Evolutionary conservation across 2,888 invertebrate species (phyloP).

Genomic region (Lochmaea crataegi): DNA sequence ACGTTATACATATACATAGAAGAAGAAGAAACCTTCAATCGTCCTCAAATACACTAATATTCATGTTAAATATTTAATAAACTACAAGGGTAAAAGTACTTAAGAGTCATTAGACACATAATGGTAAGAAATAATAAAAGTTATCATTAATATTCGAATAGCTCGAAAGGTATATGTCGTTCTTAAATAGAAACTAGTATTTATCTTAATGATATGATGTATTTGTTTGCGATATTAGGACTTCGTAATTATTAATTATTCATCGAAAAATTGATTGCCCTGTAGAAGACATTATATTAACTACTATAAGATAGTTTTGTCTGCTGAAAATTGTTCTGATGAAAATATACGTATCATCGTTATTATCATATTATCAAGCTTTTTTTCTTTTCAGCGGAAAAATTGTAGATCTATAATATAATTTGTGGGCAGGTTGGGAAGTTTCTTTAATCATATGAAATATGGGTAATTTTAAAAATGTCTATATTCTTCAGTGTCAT

Average conservation of each 20-base stretch:
- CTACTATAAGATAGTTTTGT: conserved; percentile 5
- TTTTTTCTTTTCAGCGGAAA: no score
- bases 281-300: conserved; percentile 37
- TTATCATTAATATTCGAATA: conserved; percentile 36
- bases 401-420: no score
- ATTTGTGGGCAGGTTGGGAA: no score
- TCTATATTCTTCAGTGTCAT: no score
- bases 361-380: no score
- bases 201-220: conserved; percentile 48
- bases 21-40: conserved; percentile 11
- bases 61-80: conserved; percentile 26
- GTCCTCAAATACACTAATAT: conserved; percentile 28
- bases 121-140: conserved; percentile 38
- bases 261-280: conserved; percentile 37
- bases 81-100: conserved; percentile 34
- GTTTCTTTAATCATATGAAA: no score
- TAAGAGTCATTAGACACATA: conserved; percentile 40
- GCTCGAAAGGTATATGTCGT: conserved; percentile 35
- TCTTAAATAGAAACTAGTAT: conserved; percentile 41
- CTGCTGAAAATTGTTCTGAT: no score
- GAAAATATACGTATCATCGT: no score
- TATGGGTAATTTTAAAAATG: no score
- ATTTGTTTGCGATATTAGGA: conserved; percentile 49
- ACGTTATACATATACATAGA: neutral
- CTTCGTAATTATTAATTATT: conserved; percentile 49